A percentile compares a stretch with the other conserved stretches of the same genome.
These are phyloP conservation scores for Leptinotarsa undecemlineata DNA, from an alignment of 1,140 invertebrate genomes.

Conservation along the genomic window DNA sequence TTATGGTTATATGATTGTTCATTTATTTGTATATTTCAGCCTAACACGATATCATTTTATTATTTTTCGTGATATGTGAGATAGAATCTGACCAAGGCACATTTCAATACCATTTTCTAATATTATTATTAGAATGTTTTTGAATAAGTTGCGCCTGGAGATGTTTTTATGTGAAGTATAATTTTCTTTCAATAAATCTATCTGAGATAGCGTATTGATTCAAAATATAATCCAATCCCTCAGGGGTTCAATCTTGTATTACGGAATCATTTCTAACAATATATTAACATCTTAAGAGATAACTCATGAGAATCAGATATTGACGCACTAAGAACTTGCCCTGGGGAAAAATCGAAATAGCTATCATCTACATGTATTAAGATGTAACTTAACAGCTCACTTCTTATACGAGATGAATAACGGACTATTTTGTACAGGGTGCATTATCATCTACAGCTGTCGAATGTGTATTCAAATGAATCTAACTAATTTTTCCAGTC, in stretches of 20 bases:
- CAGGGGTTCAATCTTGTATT: background rate
- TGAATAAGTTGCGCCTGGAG: background rate
- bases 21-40: no score
- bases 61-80: no score
- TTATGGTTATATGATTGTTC: no score
- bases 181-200: slow-evolving; percentile 6
- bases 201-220: background rate
- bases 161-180: background rate
- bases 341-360: background rate
- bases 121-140: background rate
- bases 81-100: background rate
- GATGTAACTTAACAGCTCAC: background rate
- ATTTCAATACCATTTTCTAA: background rate
- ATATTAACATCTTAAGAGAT: background rate
- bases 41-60: no score
- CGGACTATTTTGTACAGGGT: background rate
- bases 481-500: no score
- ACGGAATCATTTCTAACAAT: background rate
- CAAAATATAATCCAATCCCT: slow-evolving; percentile 1
- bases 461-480: no score
- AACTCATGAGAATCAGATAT: background rate
- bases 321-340: background rate
- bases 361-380: background rate
- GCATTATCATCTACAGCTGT: background rate
- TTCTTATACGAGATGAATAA: background rate